These are phyloP conservation scores for Apodemus speciosus DNA, from an alignment of 2,113 vertebrate genomes.

Conservation along the genomic window DNA sequence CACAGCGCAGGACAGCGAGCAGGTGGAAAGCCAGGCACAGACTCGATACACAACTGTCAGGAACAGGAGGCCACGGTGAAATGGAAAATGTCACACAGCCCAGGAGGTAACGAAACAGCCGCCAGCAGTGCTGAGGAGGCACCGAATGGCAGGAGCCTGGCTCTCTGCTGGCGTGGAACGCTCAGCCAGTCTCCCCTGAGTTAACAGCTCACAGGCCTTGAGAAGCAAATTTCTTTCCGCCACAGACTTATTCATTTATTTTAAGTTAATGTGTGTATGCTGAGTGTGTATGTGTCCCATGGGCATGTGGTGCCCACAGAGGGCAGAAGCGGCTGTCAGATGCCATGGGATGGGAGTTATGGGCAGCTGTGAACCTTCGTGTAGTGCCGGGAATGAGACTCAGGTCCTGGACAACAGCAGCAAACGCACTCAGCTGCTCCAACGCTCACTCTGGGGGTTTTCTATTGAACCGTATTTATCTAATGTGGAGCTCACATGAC, in stretches of 20 bases:
- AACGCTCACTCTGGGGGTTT: not conserved
- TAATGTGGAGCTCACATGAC: not conserved
- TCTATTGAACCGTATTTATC: not conserved
- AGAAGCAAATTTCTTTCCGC: conserved; percentile 27
- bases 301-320: accelerated
- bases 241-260: not conserved
- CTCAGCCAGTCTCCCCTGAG: not conserved
- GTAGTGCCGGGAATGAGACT: not conserved
- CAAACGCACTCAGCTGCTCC: not conserved
- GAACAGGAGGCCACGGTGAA: not conserved
- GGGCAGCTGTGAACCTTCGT: not conserved
- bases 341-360: not conserved
- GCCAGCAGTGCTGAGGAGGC: not conserved
- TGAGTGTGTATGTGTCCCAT: not conserved
- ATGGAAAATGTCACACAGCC: not conserved
- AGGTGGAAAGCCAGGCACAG: not conserved
- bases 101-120: conserved; percentile 24
- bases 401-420: not conserved
- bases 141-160: not conserved
- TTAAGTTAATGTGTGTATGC: not conserved
- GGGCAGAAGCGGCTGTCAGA: not conserved
- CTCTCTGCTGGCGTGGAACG: not conserved
- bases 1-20: not conserved
- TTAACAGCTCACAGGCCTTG: not conserved
- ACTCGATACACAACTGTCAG: not conserved